Base-by-base conservation (phyloP, 2,888 invertebrate species). In the Sisyra nigra region DNA sequence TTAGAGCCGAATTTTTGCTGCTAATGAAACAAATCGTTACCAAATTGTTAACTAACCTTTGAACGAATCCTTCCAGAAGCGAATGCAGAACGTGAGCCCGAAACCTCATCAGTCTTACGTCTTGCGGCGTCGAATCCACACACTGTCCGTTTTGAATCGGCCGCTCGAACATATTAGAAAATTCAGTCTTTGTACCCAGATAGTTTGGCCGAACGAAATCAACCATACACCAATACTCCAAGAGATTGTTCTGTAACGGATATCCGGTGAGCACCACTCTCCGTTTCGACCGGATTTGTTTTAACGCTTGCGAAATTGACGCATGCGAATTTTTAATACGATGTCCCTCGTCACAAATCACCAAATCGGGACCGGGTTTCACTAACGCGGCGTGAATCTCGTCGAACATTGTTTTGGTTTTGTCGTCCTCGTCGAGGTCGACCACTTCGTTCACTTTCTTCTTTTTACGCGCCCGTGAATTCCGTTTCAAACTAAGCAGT, bases 61-160 rank as follows among this genome's bases (percentile, higher is more conserved):
- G 97, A 2, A 98, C 94, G 60, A 97, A 98, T 46, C 97, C 97
- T 48, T 92, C 82, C 11, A 98, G 69, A 31, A 96, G 62, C 1
- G 91, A 91, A 61, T 96, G 94, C 40, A 98, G 65, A 0, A 98
- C 96, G 58, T 98, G 97, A 0, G 96, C 93, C 43, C 97, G 66
- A 56, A 91, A 92, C 41, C 92, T 68, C 92, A 98, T 97, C 9
- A 97, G 66, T 52, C 89, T 74, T 46, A 89, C 84, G 59, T 98
- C 98, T 52, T 86, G 80, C 0, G 88, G 86, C 0, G 96, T 97
- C 13, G 92, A 93, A 62, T 98, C 97, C 31, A 89, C 84, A 62
- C 96, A 97, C 63, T 96, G 96, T 0, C 97, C 98, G 60, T 97
- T 97, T 63, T 89, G 92, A 52, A 98, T 98, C 0, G 98, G 98